These are phyloP conservation scores for Disparrhopalites patrizii DNA, from an alignment of 2,888 invertebrate species.

Conservation along the genomic window DNA sequence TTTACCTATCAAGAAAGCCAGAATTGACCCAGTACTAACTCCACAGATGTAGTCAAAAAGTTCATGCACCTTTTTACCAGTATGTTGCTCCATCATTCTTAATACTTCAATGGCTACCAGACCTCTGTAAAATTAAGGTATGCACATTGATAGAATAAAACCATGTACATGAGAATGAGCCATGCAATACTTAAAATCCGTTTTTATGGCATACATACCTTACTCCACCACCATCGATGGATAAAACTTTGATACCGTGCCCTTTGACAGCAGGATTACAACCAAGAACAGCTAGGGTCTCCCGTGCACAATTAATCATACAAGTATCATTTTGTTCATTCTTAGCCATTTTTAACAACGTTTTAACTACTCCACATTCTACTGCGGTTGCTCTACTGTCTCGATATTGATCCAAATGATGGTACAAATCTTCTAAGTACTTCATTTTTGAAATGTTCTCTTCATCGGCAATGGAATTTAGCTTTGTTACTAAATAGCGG, in stretches of 20 bases:
- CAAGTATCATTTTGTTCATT: slow-evolving; percentile 24
- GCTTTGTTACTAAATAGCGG: slow-evolving; percentile 63
- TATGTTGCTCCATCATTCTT: slow-evolving; percentile 68
- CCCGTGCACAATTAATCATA: slow-evolving; percentile 49
- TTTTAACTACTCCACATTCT: slow-evolving; percentile 54
- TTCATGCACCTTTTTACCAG: slow-evolving; percentile 65
- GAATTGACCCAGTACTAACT: slow-evolving; percentile 78
- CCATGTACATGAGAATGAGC: not conserved
- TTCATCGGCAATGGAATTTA: slow-evolving; percentile 58
- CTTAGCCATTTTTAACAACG: slow-evolving; percentile 35
- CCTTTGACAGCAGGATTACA: slow-evolving; percentile 65
- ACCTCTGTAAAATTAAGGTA: slow-evolving; percentile 58
- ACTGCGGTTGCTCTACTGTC: slow-evolving; percentile 69
- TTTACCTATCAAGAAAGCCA: slow-evolving; percentile 67
- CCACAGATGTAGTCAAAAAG: slow-evolving; percentile 84
- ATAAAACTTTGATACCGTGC: slow-evolving; percentile 71
- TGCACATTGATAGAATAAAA: not conserved
- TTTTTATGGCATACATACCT: slow-evolving; percentile 51
- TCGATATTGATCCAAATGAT: slow-evolving; percentile 69
- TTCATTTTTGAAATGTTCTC: slow-evolving; percentile 55
- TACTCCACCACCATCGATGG: slow-evolving; percentile 88
- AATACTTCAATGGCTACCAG: slow-evolving; percentile 78
- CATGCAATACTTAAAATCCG: not conserved
- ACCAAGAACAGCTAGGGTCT: slow-evolving; percentile 68
- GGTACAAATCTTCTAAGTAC: slow-evolving; percentile 65